A percentile compares a stretch with the other conserved stretches of the same genome.
These are phyloP conservation scores for Scatophagus argus DNA, from an alignment of 2,113 vertebrate species.

Conservation along the genomic window DNA sequence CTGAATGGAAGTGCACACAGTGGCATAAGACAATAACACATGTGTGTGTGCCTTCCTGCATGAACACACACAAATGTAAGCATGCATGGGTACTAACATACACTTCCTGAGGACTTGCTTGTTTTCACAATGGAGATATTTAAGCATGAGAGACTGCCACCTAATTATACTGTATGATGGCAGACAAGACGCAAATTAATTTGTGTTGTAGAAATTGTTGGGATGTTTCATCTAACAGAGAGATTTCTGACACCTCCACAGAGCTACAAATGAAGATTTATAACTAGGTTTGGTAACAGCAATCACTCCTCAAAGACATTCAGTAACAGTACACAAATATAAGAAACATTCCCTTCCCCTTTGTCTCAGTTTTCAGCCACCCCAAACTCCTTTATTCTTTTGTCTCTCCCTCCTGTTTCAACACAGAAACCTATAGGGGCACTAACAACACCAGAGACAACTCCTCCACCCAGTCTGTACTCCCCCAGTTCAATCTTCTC, in stretches of 20 bases:
- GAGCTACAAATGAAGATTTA: too few relatives aligned
- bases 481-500: too few relatives aligned
- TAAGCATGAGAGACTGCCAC: neutral
- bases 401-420: too few relatives aligned
- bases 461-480: too few relatives aligned
- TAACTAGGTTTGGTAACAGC: too few relatives aligned
- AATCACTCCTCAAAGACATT: too few relatives aligned
- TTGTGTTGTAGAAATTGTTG: constrained; percentile 23
- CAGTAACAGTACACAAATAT: too few relatives aligned
- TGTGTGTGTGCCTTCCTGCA: neutral
- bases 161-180: constrained; percentile 16
- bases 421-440: too few relatives aligned
- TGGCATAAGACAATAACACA: constrained; percentile 42
- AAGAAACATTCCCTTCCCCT: too few relatives aligned
- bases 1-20: constrained; percentile 69
- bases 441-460: too few relatives aligned
- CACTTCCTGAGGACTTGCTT: constrained; percentile 6
- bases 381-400: too few relatives aligned
- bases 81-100: neutral
- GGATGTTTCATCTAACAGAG: constrained; percentile 10
- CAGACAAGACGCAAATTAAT: constrained; percentile 9
- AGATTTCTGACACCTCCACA: neutral
- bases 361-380: too few relatives aligned
- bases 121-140: constrained; percentile 10
- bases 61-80: constrained; percentile 31